Conservation (phyloP, 2,113 vertebrate species). For the Pseudorhombus dupliciocellatus region DNA sequence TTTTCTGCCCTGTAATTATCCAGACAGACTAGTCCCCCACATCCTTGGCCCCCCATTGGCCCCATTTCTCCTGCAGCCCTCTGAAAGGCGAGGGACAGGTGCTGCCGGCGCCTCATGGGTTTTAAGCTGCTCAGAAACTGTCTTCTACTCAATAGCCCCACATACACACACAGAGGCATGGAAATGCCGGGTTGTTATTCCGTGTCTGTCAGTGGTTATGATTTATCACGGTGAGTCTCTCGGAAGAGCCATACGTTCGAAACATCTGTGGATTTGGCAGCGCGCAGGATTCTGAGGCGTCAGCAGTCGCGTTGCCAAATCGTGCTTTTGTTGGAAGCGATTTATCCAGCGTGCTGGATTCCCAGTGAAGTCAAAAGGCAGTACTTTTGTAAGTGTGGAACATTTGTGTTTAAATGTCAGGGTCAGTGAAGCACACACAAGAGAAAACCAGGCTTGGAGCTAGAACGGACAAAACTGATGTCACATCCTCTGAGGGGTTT, state of each 20-base stretch:
- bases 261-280: slow-evolving; percentile 55
- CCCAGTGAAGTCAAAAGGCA: neutral
- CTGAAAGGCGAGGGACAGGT: slow-evolving; percentile 67
- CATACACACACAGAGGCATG: neutral
- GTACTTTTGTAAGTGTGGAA: neutral
- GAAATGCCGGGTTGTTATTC: slow-evolving; percentile 35
- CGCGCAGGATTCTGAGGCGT: slow-evolving; percentile 26
- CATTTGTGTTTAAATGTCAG: slow-evolving; percentile 1
- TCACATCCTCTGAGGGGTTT: neutral
- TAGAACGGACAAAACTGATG: neutral
- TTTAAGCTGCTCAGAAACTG: slow-evolving; percentile 40
- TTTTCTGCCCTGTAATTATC: slow-evolving; percentile 47
- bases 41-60: neutral
- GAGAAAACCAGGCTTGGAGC: neutral
- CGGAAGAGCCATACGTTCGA: slow-evolving; percentile 36
- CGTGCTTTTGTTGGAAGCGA: slow-evolving; percentile 22
- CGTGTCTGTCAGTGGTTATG: slow-evolving; percentile 51
- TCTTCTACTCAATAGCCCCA: slow-evolving; percentile 31
- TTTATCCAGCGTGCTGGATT: slow-evolving; percentile 10
- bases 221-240: slow-evolving; percentile 49
- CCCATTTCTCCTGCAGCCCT: slow-evolving; percentile 20
- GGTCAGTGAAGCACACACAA: neutral
- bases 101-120: slow-evolving; percentile 48
- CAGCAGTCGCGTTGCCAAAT: slow-evolving; percentile 44
- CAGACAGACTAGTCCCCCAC: slow-evolving; percentile 26